Conservation (phyloP, 2,888 invertebrate species). For the Branchipolynoe longqiensis region DNA sequence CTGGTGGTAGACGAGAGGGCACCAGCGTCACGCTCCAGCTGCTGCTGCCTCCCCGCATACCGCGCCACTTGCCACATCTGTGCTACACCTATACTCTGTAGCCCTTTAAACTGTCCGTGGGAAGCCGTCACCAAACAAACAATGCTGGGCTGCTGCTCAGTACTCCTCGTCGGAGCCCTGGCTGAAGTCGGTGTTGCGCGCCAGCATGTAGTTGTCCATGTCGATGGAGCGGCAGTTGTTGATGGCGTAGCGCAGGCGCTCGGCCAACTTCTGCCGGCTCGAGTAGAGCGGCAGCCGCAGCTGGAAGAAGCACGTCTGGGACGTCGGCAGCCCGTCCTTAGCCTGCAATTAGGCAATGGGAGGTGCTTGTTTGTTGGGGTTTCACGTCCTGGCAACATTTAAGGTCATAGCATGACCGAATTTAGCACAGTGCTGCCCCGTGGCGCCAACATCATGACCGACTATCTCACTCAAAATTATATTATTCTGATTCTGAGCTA, state of each 20-base stretch:
- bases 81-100: neutral
- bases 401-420: no score
- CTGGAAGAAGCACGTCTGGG: slow-evolving; percentile 86
- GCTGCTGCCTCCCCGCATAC: neutral
- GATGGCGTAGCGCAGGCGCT: slow-evolving; percentile 86
- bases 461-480: no score
- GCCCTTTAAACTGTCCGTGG: neutral
- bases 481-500: no score
- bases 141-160: no score
- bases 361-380: no score
- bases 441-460: no score
- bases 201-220: slow-evolving; percentile 88
- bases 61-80: neutral
- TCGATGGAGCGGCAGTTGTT: slow-evolving; percentile 87
- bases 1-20: no score
- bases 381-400: no score
- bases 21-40: neutral
- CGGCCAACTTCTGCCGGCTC: slow-evolving; percentile 85
- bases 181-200: slow-evolving; percentile 83
- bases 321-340: slow-evolving; percentile 85
- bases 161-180: slow-evolving; percentile 65
- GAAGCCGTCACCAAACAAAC: neutral
- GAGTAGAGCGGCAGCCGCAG: slow-evolving; percentile 86
- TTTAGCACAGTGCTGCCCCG: no score
- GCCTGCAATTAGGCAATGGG: no score